A percentile compares a stretch with the other conserved stretches of the same genome.
phyloP scores from a whole-genome alignment of 2,797 vertebrate species.

The Chelon labrosus region DNA sequence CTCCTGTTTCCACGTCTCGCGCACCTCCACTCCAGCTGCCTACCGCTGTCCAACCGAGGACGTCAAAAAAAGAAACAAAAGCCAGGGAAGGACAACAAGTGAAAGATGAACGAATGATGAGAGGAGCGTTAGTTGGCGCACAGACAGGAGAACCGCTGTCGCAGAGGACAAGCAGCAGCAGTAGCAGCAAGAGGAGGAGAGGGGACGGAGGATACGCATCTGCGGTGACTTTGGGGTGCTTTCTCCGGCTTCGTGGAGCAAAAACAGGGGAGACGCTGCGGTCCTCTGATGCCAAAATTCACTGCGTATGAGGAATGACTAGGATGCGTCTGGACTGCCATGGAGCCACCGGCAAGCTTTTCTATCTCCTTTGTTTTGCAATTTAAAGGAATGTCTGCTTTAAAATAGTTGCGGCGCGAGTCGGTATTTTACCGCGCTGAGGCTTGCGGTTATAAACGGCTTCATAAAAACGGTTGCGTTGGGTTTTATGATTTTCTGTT shows the following conservation, averaged over 20 bases:
- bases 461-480: not conserved
- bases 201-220: slow-evolving; percentile 39
- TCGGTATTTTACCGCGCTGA: not conserved
- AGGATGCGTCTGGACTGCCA: slow-evolving; percentile 40
- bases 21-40: slow-evolving; percentile 23
- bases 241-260: slow-evolving; percentile 17
- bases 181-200: slow-evolving; percentile 21
- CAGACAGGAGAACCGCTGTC: slow-evolving; percentile 54
- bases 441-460: not conserved
- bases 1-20: slow-evolving; percentile 7
- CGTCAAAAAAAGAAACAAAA: not conserved
- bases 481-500: not conserved
- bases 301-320: slow-evolving; percentile 6
- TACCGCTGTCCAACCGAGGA: not conserved
- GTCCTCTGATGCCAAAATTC: slow-evolving; percentile 8
- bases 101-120: slow-evolving; percentile 46
- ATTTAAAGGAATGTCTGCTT: slow-evolving; percentile 32
- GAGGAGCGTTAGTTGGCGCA: slow-evolving; percentile 13
- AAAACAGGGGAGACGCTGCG: slow-evolving; percentile 5
- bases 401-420: slow-evolving; percentile 1
- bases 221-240: slow-evolving; percentile 61
- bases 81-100: not conserved
- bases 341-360: not conserved
- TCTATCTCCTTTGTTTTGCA: not conserved
- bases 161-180: slow-evolving; percentile 49